Evolutionary conservation across 1,140 invertebrate species (phyloP).

Genomic region (Macrobrachium rosenbergii): DNA sequence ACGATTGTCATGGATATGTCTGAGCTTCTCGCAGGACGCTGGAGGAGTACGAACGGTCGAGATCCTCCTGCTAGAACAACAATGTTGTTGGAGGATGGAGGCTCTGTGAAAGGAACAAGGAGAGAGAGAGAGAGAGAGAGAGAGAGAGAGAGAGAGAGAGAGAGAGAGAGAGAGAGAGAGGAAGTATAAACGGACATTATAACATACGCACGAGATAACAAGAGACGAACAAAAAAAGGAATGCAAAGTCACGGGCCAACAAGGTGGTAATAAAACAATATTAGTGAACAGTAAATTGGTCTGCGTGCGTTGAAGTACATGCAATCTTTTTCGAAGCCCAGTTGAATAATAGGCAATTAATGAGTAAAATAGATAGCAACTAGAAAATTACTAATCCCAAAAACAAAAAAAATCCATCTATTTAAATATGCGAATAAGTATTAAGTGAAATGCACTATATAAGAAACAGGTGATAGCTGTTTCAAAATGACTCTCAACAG

Average conservation of each 20-base stretch:
- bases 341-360: too few relatives aligned
- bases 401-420: too few relatives aligned
- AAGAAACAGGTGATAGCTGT: too few relatives aligned
- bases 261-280: neutral
- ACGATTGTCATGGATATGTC: conserved; percentile 41
- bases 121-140: neutral
- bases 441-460: too few relatives aligned
- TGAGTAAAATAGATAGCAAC: too few relatives aligned
- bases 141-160: neutral
- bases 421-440: too few relatives aligned
- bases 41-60: neutral
- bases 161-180: neutral
- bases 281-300: too few relatives aligned
- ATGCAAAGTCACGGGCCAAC: neutral
- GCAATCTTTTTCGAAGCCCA: too few relatives aligned
- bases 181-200: neutral
- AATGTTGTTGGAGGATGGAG: neutral
- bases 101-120: neutral
- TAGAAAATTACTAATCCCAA: too few relatives aligned
- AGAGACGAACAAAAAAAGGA: neutral
- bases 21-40: neutral
- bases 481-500: too few relatives aligned
- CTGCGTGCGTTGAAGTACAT: too few relatives aligned
- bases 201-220: neutral
- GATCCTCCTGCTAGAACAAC: neutral